phyloP scores from a whole-genome alignment of 2,113 vertebrate genomes.

The Morone chrysops region DNA sequence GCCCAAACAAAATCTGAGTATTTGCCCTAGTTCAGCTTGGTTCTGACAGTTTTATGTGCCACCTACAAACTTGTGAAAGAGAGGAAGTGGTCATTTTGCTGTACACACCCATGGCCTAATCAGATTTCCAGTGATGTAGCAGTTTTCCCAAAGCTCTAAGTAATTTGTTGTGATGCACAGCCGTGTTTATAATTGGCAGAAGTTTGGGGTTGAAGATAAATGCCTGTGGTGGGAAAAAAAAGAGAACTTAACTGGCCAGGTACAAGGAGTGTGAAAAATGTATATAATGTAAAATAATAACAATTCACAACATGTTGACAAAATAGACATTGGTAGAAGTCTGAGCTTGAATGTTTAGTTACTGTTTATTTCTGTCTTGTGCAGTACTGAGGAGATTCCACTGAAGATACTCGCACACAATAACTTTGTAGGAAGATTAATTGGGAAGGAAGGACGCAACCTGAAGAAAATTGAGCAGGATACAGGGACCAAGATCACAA shows the following conservation, averaged over 20 bases:
- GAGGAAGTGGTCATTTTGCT: neutral
- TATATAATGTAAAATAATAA: no score
- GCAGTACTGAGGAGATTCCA: conserved; percentile 96
- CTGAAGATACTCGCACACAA: conserved; percentile 99
- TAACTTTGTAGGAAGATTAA: conserved; percentile 97
- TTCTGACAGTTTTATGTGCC: neutral
- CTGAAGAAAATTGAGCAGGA: conserved; percentile 99
- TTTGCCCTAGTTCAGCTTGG: neutral
- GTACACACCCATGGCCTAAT: neutral
- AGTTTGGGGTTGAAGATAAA: neutral
- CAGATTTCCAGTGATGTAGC: neutral
- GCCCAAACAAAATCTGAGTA: neutral
- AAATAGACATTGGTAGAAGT: neutral
- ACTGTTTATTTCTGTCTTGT: conserved; percentile 38
- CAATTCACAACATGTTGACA: neutral
- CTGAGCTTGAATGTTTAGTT: neutral
- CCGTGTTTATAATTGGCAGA: neutral
- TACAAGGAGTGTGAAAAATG: no score
- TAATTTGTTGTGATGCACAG: neutral
- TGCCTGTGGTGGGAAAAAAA: neutral
- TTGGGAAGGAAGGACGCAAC: conserved; percentile 98
- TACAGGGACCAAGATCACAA: conserved; percentile 98
- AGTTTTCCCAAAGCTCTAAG: neutral
- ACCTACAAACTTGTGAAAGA: neutral
- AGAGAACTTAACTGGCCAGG: neutral